phyloP scores from a whole-genome alignment of 2,113 vertebrate species.

The Diglossa brunneiventris region DNA sequence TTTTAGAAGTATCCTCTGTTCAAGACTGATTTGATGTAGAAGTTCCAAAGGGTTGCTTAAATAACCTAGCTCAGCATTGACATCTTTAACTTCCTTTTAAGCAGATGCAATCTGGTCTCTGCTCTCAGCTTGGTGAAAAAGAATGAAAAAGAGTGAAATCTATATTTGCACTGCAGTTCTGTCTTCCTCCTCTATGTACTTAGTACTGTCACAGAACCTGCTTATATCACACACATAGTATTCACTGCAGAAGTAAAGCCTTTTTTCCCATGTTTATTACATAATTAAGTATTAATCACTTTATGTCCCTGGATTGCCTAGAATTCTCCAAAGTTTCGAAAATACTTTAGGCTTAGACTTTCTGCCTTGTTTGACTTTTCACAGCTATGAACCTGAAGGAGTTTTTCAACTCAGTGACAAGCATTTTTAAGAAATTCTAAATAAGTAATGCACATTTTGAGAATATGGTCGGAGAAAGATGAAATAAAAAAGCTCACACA shows the following conservation, averaged over 20 bases:
- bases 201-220: background rate
- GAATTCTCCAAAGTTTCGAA: background rate
- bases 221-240: background rate
- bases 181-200: background rate
- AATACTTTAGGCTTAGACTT: background rate
- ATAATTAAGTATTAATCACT: background rate
- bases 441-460: constrained; percentile 20
- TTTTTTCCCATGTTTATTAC: background rate
- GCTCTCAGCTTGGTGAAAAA: background rate
- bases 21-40: background rate
- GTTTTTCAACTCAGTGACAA: background rate
- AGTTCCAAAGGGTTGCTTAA: background rate
- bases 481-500: background rate
- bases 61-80: background rate
- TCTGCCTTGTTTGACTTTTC: background rate
- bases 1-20: background rate
- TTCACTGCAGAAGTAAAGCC: background rate
- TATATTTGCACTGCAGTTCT: background rate
- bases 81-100: background rate
- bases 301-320: background rate
- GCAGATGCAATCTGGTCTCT: background rate
- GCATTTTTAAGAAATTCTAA: constrained; percentile 35
- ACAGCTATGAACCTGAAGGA: background rate
- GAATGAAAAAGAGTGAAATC: background rate
- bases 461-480: background rate